Evolutionary conservation across 2,113 vertebrate species (phyloP).

Genomic region (Lycaon pictus): DNA sequence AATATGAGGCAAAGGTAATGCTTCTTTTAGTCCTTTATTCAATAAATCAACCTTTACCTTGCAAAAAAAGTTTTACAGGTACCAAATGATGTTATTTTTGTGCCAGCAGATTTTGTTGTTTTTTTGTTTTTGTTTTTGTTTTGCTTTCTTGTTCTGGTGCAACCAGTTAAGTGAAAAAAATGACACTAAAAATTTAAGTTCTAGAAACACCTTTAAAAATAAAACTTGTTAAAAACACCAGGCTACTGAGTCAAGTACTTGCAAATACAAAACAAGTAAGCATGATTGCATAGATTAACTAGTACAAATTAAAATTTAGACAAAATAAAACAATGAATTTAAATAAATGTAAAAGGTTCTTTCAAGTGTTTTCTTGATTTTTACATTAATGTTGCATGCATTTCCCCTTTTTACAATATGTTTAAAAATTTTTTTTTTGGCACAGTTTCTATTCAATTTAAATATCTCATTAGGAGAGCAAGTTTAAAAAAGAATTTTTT

Average conservation of each 20-base stretch:
- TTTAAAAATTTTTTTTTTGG: conserved; percentile 47
- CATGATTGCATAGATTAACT: conserved; percentile 87
- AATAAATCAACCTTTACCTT: conserved; percentile 79
- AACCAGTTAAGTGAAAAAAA: conserved; percentile 82
- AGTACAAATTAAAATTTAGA: conserved; percentile 83
- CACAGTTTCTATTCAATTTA: conserved; percentile 49
- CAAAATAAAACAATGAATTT: conserved; percentile 64
- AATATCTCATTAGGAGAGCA: conserved; percentile 49
- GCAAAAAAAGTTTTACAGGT: conserved; percentile 81
- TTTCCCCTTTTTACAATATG: conserved; percentile 17
- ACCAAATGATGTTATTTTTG: conserved; percentile 71
- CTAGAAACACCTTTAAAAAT: conserved; percentile 80
- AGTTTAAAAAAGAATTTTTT: background rate
- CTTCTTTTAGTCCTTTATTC: conserved; percentile 80
- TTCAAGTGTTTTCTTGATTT: conserved; percentile 55
- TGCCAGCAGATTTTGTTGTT: conserved; percentile 70
- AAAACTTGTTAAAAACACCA: conserved; percentile 82
- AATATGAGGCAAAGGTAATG: conserved; percentile 74
- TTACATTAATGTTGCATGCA: conserved; percentile 21
- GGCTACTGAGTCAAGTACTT: conserved; percentile 86
- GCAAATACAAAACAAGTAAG: conserved; percentile 81
- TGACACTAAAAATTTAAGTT: conserved; percentile 81
- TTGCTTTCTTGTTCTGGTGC: conserved; percentile 69
- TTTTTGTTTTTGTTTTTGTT: conserved; percentile 64
- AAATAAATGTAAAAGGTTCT: conserved; percentile 28